These are phyloP conservation scores for Hirtodrosophila histrioides DNA, from an alignment of 2,888 invertebrate genomes.

Conservation along the genomic window DNA sequence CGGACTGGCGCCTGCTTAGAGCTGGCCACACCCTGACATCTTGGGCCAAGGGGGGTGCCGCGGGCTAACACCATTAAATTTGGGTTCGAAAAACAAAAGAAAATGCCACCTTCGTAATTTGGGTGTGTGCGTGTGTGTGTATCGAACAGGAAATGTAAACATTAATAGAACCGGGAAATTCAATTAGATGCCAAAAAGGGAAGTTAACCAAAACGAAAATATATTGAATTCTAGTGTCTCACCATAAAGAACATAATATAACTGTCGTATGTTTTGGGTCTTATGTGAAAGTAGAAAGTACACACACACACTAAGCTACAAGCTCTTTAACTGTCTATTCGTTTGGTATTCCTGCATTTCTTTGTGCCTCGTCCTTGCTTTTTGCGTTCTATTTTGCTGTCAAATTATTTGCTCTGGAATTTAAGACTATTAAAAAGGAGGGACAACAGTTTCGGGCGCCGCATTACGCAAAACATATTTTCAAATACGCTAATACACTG, in stretches of 20 bases:
- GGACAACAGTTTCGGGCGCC: slow-evolving; percentile 54
- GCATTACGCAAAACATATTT: slow-evolving; percentile 65
- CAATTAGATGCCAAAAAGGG: slow-evolving; percentile 49
- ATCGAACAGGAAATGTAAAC: slow-evolving; percentile 62
- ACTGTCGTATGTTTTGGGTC: neutral
- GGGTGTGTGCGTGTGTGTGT: slow-evolving; percentile 20
- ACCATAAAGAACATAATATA: neutral
- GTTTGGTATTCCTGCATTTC: slow-evolving; percentile 6
- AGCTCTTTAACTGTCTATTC: slow-evolving; percentile 1
- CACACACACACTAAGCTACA: neutral
- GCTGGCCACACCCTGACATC: slow-evolving; percentile 51
- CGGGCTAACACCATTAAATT: slow-evolving; percentile 30
- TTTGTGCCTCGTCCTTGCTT: slow-evolving; percentile 17
- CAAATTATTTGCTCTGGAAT: slow-evolving; percentile 72
- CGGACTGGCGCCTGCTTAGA: slow-evolving; percentile 32
- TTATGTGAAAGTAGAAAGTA: neutral
- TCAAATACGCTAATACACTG: slow-evolving; percentile 35
- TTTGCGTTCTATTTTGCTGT: slow-evolving; percentile 55
- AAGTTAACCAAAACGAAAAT: slow-evolving; percentile 21
- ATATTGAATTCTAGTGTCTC: slow-evolving; percentile 4
- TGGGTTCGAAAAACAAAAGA: slow-evolving; percentile 33
- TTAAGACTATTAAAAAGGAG: slow-evolving; percentile 64
- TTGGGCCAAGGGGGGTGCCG: neutral
- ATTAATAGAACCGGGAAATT: slow-evolving; percentile 61
- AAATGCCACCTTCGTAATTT: slow-evolving; percentile 26